A percentile compares a stretch with the other conserved stretches of the same genome.
Conservation (phyloP, 1,140 invertebrate genomes). For the Papilio polytes region DNA sequence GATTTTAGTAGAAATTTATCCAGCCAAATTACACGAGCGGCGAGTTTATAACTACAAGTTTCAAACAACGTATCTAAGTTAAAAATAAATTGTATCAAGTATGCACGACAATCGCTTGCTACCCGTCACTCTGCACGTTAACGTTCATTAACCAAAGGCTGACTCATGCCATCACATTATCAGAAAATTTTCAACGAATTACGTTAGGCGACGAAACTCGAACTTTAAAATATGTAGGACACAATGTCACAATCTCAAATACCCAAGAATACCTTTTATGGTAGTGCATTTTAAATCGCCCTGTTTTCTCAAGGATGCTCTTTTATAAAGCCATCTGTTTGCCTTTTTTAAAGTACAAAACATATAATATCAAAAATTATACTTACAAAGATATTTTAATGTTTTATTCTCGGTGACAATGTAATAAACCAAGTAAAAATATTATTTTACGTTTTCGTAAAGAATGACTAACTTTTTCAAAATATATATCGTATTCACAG, state of each 20-base stretch:
- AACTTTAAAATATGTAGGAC: slow-evolving; percentile 40
- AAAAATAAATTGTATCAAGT: slow-evolving; percentile 35
- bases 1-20: background rate
- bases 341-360: background rate
- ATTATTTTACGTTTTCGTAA: background rate
- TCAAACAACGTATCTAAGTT: slow-evolving; percentile 34
- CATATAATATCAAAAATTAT: background rate
- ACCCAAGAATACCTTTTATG: slow-evolving; percentile 57
- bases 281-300: slow-evolving; percentile 55
- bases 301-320: slow-evolving; percentile 46
- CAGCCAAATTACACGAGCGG: background rate
- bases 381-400: slow-evolving; percentile 29
- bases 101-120: slow-evolving; percentile 25
- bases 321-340: slow-evolving; percentile 37
- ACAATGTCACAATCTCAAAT: slow-evolving; percentile 45
- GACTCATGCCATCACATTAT: slow-evolving; percentile 36
- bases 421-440: background rate
- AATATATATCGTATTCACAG: slow-evolving; percentile 30
- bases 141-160: slow-evolving; percentile 28
- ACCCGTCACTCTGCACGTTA: slow-evolving; percentile 33
- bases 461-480: slow-evolving; percentile 39
- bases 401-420: background rate
- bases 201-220: slow-evolving; percentile 20
- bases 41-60: slow-evolving; percentile 6
- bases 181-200: slow-evolving; percentile 36